A percentile compares a stretch with the other conserved stretches of the same genome.
Evolutionary conservation across 2,888 invertebrate species (phyloP).

Genomic region (Oxycera nigricornis): DNA sequence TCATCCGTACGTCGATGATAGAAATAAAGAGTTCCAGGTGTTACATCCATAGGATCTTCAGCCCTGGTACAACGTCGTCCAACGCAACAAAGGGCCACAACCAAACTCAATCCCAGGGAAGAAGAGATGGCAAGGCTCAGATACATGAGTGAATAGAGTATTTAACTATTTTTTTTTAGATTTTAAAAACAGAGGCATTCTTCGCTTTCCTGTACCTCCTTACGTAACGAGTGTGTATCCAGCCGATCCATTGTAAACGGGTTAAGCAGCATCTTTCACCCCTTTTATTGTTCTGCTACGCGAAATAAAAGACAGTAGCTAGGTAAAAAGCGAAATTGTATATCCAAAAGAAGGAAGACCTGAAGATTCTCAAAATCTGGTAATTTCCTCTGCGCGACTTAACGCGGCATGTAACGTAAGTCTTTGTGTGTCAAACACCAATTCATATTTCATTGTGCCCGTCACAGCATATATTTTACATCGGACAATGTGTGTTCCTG

Average conservation of each 20-base stretch:
- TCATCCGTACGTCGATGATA: neutral
- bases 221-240: neutral
- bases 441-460: neutral
- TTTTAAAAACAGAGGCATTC: neutral
- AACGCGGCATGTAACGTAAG: neutral
- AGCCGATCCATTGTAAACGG: neutral
- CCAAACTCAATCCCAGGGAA: neutral
- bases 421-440: neutral
- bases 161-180: neutral
- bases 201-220: neutral
- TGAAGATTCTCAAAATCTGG: neutral
- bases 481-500: neutral
- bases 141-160: neutral
- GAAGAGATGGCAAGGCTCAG: neutral
- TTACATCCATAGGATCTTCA: neutral
- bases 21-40: neutral
- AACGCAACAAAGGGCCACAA: neutral
- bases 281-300: neutral
- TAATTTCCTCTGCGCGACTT: neutral
- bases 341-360: neutral
- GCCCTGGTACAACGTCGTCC: neutral
- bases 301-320: neutral
- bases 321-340: neutral
- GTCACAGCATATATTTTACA: neutral
- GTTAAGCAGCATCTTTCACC: neutral